Conservation (phyloP, 1,140 invertebrate species). For the Calliopsis andreniformis region DNA sequence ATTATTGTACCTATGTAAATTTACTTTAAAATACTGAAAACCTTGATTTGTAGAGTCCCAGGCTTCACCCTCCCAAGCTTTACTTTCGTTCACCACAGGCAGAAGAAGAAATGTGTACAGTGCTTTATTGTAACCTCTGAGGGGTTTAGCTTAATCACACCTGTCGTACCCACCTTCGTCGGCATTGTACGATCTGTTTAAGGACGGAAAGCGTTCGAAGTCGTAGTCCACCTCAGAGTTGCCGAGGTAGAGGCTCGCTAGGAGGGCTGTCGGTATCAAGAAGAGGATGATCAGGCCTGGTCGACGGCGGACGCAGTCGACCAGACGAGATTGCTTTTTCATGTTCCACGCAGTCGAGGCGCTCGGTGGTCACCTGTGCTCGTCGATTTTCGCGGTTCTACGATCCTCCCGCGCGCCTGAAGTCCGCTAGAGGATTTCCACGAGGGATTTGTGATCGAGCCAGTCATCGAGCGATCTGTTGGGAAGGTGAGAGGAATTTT, state of each 20-base stretch:
- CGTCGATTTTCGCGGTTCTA: neutral
- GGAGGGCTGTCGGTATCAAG: conserved; percentile 69
- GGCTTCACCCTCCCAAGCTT: too few relatives aligned
- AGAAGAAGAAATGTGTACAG: too few relatives aligned
- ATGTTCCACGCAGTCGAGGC: conserved; percentile 43
- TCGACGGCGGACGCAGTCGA: conserved; percentile 69
- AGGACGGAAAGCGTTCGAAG: conserved; percentile 64
- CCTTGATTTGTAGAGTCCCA: too few relatives aligned
- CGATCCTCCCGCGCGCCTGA: neutral
- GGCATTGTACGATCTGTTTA: conserved; percentile 58
- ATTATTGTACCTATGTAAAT: too few relatives aligned
- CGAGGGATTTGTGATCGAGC: conserved; percentile 3
- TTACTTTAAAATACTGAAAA: too few relatives aligned
- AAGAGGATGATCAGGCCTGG: conserved; percentile 68
- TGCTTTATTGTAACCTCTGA: too few relatives aligned
- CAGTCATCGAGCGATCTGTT: conserved; percentile 32
- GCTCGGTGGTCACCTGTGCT: neutral
- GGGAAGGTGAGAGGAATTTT: too few relatives aligned
- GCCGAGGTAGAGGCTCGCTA: conserved; percentile 72
- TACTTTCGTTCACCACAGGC: too few relatives aligned
- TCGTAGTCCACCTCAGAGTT: conserved; percentile 59
- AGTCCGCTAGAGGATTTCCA: conserved; percentile 1
- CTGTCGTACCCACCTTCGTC: conserved; percentile 61
- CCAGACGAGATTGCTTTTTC: conserved; percentile 55
- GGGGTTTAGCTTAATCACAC: too few relatives aligned